Base-by-base conservation (phyloP, 1,140 invertebrate species). In the Drosophila lacertosa region DNA sequence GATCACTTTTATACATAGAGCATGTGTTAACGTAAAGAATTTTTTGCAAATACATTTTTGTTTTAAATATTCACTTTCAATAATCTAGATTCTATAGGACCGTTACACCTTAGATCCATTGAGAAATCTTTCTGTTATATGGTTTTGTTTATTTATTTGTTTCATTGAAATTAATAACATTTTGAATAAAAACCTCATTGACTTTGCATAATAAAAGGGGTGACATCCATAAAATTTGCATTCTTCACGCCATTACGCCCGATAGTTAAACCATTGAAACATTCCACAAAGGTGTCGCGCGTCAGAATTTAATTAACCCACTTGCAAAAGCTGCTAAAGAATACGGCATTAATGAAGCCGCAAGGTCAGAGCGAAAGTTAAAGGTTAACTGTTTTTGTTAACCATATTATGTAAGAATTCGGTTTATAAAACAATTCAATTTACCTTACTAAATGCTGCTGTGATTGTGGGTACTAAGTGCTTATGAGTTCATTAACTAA, bases 31-130 rank as follows among this genome's bases (percentile, higher is more conserved):
- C 9, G 37, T 39, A 35, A 7, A 40, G 7, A 77, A 82, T 51
- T 37, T 55, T 29, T 32, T 24, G 13, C 16, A 13, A 33, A 44
- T 53, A 48, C n/a, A 72, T 47, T 65, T 57, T 3, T 47, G 47
- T 77, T 65, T 71, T 48, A 42, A 63, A 55, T 58, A 65, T 60
- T 68, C 60, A 76, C 75, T 86, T 79, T 86, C 77, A 80, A 66
- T 79, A 86, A 76, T 83, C 77, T 75, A 86, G 72, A 81, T 86
- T 86, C 73, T 69, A 29, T 42, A 54, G 57, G 50, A 81, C 81
- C 80, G 82, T 86, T 84, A 86, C 65, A 11, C n/a, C 48, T 68
- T 63, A 58, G 53, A 57, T 51, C 63, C 51, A 86, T 68, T 86
- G 44, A 80, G 68, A 63, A 62, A 81, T 76, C 40, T 33, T 29